Base-by-base conservation (phyloP, 2,888 invertebrate genomes). In the Polyommatus icarus region DNA sequence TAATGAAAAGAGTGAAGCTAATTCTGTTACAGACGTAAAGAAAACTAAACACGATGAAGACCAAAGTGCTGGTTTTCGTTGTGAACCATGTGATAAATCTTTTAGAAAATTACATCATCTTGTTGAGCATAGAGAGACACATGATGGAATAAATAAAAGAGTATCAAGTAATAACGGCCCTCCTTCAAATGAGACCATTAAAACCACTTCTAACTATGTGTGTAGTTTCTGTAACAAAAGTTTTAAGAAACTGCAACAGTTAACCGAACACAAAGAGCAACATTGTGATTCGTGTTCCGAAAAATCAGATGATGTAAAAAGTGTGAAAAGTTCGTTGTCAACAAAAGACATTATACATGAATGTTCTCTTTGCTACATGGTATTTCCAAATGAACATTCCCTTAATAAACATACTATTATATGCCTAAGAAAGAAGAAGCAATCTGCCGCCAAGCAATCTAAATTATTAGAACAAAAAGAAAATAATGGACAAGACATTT, bases 281-380 rank as follows among this genome's bases (percentile, higher is more conserved):
- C 94, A 94, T 81, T 80, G 87, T 1, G 93, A 94, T 77, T 89
- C 90, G 0, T 87, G 88, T 81, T 90, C 91, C 0, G 93, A 93
- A 80, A 93, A 92, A 82, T 91, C 92, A 0, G 93, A 93, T 78
- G 92, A 92, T 78, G 67, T 67, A 32, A 93, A 92, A 82, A 92
- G 91, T 82, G 89, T 90, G 1, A 90, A 92, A 79, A 92, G 92
- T 82, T 86, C 90, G 0, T 82, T 93, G 46, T 92, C 93, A 1
- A 91, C 94, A 18, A 93, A 87, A 84, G 94, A 94, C 78, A 94
- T 94, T 76, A 94, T 94, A 83, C 94, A 94, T 76, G 94, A 94
- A 84, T 94, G 94, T 83, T 89, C 94, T 57, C 87, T 93, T 20
- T 94, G 94, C 82, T 94, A 94, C 80, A 94, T 94, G 94, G 94